Conservation (phyloP, 2,113 vertebrate genomes). For the Rynchops niger region DNA sequence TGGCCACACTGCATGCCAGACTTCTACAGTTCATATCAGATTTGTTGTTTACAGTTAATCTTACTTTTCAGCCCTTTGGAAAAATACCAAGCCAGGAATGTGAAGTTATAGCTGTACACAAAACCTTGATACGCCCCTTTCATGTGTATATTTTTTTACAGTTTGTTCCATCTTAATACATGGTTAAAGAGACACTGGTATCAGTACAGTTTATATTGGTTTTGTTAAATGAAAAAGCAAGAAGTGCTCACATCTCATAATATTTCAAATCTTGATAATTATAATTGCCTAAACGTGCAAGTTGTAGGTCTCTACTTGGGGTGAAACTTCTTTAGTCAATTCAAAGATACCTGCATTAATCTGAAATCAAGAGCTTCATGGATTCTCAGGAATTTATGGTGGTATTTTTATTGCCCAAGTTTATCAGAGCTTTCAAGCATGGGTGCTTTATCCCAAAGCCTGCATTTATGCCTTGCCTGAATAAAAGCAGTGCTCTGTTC, state of each 20-base stretch:
- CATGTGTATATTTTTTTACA: neutral
- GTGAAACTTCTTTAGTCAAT: neutral
- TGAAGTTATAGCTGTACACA: neutral
- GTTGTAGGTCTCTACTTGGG: neutral
- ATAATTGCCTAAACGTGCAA: neutral
- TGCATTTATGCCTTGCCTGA: neutral
- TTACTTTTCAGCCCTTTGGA: neutral
- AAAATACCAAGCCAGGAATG: neutral
- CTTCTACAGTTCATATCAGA: neutral
- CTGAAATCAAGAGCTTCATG: neutral
- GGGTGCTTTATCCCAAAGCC: neutral
- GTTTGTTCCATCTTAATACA: neutral
- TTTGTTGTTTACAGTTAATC: neutral
- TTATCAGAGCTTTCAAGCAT: neutral
- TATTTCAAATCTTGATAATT: neutral
- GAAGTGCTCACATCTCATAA: neutral
- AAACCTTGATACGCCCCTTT: neutral
- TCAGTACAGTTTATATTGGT: neutral
- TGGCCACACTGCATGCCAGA: neutral
- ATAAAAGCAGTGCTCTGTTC: neutral
- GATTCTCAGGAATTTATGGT: neutral
- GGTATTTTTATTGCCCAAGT: neutral
- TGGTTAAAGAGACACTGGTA: neutral
- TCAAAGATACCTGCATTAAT: neutral
- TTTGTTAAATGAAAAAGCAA: neutral